phyloP scores from a whole-genome alignment of 1,140 invertebrate genomes.

The Solen grandis region DNA sequence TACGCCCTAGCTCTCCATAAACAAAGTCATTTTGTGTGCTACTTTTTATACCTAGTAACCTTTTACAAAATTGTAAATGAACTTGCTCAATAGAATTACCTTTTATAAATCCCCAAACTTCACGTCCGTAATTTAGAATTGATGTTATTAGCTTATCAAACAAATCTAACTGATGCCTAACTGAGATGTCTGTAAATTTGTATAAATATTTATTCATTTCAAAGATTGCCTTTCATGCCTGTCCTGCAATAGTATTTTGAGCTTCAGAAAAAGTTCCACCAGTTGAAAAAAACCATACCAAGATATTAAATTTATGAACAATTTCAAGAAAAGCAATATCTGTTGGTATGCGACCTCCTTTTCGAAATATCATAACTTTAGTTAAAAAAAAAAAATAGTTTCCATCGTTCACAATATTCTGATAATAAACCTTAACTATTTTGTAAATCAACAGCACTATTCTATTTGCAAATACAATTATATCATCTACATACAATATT shows the following conservation, averaged over 20 bases:
- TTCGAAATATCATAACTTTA: neutral
- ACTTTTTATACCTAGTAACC: too few species aligned
- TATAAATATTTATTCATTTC: too few species aligned
- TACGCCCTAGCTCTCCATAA: too few species aligned
- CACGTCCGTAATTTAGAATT: constrained; percentile 28
- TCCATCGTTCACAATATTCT: neutral
- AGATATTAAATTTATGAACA: constrained; percentile 43
- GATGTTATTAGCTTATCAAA: constrained; percentile 45
- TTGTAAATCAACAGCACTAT: constrained; percentile 1
- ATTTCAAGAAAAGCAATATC: constrained; percentile 10
- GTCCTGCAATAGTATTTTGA: neutral
- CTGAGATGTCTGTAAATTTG: too few species aligned
- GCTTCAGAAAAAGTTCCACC: too few species aligned
- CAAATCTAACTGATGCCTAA: too few species aligned
- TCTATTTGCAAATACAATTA: neutral
- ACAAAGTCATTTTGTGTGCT: too few species aligned
- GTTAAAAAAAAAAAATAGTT: neutral
- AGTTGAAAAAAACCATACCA: constrained; percentile 38
- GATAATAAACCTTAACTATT: neutral
- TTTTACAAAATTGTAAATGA: too few species aligned
- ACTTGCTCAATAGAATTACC: too few species aligned
- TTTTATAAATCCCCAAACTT: too few species aligned
- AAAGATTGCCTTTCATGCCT: constrained; percentile 39
- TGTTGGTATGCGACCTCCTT: neutral
- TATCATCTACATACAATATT: constrained; percentile 15